phyloP scores from a whole-genome alignment of 2,797 vertebrate genomes.

The Tangara arthus region DNA sequence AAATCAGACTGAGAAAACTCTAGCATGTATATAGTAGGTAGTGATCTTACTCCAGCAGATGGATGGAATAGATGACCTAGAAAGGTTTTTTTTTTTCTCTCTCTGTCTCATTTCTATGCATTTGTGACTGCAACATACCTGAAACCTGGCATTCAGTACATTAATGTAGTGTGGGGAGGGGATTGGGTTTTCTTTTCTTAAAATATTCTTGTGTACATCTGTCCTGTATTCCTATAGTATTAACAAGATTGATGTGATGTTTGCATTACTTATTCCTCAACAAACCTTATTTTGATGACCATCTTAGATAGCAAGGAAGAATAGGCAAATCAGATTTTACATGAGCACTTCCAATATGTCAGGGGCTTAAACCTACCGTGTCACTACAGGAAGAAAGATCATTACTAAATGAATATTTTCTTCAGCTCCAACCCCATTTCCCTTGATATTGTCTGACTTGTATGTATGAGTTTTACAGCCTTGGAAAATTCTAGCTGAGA shows the following conservation, averaged over 20 bases:
- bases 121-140: slow-evolving; percentile 25
- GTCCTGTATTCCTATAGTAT: not conserved
- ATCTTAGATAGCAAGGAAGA: slow-evolving; percentile 36
- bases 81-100: not conserved
- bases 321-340: slow-evolving; percentile 31
- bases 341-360: slow-evolving; percentile 24
- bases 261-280: slow-evolving; percentile 24
- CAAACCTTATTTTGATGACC: slow-evolving; percentile 48
- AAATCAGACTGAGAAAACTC: slow-evolving; percentile 36
- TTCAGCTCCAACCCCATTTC: not conserved
- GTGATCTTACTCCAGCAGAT: slow-evolving; percentile 52
- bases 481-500: slow-evolving; percentile 6
- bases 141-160: not conserved
- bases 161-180: not conserved
- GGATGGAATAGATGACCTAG: slow-evolving; percentile 44
- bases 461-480: not conserved
- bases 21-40: slow-evolving; percentile 11
- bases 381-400: not conserved
- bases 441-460: not conserved
- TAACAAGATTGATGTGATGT: not conserved
- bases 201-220: not conserved
- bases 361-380: not conserved
- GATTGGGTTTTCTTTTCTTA: not conserved
- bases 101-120: not conserved
- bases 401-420: slow-evolving; percentile 24